Evolutionary conservation across 1,140 invertebrate species (phyloP).

Genomic region (Sycobia sp.): DNA sequence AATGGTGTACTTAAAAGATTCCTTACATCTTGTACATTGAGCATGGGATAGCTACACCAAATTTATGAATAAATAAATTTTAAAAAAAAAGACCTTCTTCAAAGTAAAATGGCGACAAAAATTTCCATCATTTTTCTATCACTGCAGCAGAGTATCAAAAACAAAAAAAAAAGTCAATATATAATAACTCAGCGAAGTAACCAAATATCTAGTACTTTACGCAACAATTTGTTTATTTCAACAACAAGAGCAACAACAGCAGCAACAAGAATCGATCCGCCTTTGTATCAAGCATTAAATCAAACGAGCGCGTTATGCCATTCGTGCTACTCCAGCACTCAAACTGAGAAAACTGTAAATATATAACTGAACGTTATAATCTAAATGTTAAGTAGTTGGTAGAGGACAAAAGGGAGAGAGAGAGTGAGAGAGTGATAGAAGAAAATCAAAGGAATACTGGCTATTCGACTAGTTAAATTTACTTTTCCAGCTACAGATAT

Average conservation of each 20-base stretch:
- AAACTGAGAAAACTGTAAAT: slow-evolving; percentile 9
- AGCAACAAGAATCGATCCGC: no score
- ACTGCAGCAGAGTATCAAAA: not conserved
- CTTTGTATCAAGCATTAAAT: not conserved
- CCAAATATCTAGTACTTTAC: not conserved
- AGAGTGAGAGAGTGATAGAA: not conserved
- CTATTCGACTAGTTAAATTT: slow-evolving; percentile 4
- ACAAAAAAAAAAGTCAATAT: not conserved
- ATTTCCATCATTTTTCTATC: no score
- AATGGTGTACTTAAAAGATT: not conserved
- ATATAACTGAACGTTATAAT: slow-evolving; percentile 11
- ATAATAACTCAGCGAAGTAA: not conserved
- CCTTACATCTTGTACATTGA: not conserved
- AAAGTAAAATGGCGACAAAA: no score
- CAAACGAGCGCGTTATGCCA: not conserved
- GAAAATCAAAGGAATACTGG: not conserved
- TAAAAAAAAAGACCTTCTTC: no score
- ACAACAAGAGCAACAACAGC: no score
- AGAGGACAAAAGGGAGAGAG: not conserved
- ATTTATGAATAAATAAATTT: no score
- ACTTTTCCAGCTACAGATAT: no score
- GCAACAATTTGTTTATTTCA: not conserved
- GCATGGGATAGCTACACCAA: no score
- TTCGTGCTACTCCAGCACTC: slow-evolving; percentile 5
- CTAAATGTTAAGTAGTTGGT: slow-evolving; percentile 12